Evolutionary conservation across 2,888 invertebrate species (phyloP), one percentile per base, ranked within the genome.

Genomic region (Nebria brevicollis): DNA sequence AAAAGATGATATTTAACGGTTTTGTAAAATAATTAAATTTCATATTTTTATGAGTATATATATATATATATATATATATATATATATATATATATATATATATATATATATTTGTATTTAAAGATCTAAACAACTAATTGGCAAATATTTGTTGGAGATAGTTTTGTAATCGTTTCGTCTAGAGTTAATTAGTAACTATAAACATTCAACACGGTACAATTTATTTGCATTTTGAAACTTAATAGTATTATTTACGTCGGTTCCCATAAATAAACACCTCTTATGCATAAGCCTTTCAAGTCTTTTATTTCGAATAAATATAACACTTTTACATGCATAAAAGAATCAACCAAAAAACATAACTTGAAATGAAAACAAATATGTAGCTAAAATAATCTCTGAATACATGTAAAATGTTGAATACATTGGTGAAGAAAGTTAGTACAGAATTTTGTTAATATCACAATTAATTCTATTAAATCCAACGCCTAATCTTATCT

Each of bases 381-480:
- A 34, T 34, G 34, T 34, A 34, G 34, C 34, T 1, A 34, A 2
- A 34, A 5, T 34, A 34, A 34, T 54, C 54, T 54, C 2, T 54
- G 4, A 54, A 13, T 54, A 54, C 54, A 54, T 7, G 54, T 54
- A 54, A 54, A 54, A 54, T 54, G 54, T 8, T 54, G 54, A 54
- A 54, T 8, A 54, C 54, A 54, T 34, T 34, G 34, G 34, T 34
- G 34, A 34, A 34, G 34, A 34, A 34, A 54, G 7, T 54, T 54
- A 11, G 7, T 72, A 43, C 13, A 66, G 77, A 81, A 73, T 81
- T 80, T 81, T 81, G 81, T 81, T 81, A 81, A 81, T 81, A 76
- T 81, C 81, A 81, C 81, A 81, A 81, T 81, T 81, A 81, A 81
- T 81, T 81, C 81, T 77, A 77, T 81, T 81, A 81, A 81, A 81